These are phyloP conservation scores for Leucopsar rothschildi DNA, from an alignment of 2,113 vertebrate species.

Conservation along the genomic window DNA sequence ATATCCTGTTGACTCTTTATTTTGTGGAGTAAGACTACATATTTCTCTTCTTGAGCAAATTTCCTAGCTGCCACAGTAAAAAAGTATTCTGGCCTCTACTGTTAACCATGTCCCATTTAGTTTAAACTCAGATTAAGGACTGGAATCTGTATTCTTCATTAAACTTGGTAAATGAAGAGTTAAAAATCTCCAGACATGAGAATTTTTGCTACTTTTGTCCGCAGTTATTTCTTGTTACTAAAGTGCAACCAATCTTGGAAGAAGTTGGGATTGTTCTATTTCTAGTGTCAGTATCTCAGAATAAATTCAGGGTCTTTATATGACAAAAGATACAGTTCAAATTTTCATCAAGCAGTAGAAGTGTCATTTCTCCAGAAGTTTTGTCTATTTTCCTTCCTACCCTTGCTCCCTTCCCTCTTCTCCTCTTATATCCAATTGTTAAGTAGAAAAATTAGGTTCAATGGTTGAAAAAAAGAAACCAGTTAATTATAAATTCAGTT, in stretches of 20 bases:
- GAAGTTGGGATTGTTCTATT: neutral
- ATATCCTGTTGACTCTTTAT: neutral
- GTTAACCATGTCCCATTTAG: neutral
- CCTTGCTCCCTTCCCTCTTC: neutral
- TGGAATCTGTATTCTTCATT: neutral
- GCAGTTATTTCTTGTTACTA: neutral
- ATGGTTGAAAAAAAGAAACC: neutral
- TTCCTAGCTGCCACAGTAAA: neutral
- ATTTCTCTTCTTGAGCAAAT: neutral
- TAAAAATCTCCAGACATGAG: neutral
- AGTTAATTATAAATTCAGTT: neutral
- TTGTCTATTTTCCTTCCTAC: neutral
- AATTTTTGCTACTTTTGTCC: neutral
- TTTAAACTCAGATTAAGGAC: neutral
- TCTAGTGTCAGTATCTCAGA: neutral
- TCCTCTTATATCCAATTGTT: neutral
- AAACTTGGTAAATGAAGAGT: neutral
- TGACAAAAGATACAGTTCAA: neutral
- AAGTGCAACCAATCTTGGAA: neutral
- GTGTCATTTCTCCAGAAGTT: neutral
- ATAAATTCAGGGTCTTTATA: neutral
- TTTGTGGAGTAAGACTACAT: neutral
- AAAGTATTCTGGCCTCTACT: neutral
- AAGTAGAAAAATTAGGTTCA: neutral
- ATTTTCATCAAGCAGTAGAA: neutral